A percentile compares a stretch with the other conserved stretches of the same genome.
Evolutionary conservation across 1,140 invertebrate species (phyloP).

Genomic region (Aleiodes sp.): DNA sequence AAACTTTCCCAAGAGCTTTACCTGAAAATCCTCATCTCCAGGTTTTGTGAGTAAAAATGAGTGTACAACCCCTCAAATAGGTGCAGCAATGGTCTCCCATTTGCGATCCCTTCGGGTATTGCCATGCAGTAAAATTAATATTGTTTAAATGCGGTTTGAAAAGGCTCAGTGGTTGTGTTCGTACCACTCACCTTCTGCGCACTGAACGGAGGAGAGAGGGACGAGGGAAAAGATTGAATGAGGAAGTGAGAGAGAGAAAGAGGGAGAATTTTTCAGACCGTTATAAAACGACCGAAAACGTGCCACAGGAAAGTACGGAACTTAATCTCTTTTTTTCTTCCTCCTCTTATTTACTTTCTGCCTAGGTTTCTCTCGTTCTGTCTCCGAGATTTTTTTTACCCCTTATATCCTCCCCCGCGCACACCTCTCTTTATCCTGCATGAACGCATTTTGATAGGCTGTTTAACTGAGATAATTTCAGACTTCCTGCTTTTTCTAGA

Average conservation of each 20-base stretch:
- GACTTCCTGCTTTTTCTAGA: not conserved
- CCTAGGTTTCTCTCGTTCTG: conserved; percentile 10
- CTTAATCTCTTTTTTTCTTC: conserved; percentile 6
- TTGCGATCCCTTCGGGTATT: too few species aligned
- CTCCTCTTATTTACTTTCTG: conserved; percentile 2
- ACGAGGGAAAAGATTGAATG: not conserved
- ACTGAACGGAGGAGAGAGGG: too few species aligned
- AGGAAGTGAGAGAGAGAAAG: not conserved
- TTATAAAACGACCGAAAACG: conserved; percentile 16
- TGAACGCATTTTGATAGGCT: conserved; percentile 8
- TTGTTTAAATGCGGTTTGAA: conserved; percentile 18
- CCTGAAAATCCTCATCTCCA: too few species aligned
- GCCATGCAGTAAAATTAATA: conserved; percentile 6
- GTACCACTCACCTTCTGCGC: not conserved
- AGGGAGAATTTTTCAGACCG: not conserved
- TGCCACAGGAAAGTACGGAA: not conserved
- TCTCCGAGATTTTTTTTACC: conserved; percentile 7
- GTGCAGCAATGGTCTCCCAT: too few species aligned
- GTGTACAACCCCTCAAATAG: conserved; percentile 4
- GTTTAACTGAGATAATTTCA: conserved; percentile 16
- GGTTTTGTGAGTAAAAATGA: too few species aligned
- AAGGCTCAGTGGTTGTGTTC: conserved; percentile 12
- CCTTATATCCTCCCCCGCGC: not conserved
- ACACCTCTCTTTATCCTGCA: not conserved
- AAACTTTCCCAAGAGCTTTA: conserved; percentile 11